Evolutionary conservation across 2,797 vertebrate species (phyloP).

Genomic region (Cyprinella venusta): DNA sequence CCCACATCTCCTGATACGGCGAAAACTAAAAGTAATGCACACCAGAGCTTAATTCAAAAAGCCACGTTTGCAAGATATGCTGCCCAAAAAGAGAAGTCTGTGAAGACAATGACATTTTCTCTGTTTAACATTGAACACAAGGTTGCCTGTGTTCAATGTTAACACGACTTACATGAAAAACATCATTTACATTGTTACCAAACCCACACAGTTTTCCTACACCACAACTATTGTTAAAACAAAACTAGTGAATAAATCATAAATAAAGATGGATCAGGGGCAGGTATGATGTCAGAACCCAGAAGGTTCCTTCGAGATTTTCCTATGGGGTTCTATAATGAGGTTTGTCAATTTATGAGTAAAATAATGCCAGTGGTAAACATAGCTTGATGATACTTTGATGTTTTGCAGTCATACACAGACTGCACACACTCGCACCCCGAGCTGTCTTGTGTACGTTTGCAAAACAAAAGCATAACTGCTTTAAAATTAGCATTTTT

Average conservation of each 20-base stretch:
- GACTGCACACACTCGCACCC: no score
- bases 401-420: no score
- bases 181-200: not conserved
- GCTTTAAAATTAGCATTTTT: no score
- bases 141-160: not conserved
- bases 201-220: not conserved
- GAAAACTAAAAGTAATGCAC: slow-evolving; percentile 64
- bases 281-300: no score
- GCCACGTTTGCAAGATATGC: slow-evolving; percentile 53
- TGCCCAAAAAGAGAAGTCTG: slow-evolving; percentile 64
- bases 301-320: no score
- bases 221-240: not conserved
- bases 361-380: no score
- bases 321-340: no score
- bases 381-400: no score
- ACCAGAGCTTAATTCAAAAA: slow-evolving; percentile 70
- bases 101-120: slow-evolving; percentile 37
- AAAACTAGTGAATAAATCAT: not conserved
- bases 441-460: no score
- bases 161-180: no score
- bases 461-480: no score
- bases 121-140: not conserved
- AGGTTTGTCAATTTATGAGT: no score
- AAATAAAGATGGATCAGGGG: not conserved
- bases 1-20: slow-evolving; percentile 64